Conservation (phyloP, 1,140 invertebrate species). For the Drosophila tsacasi region DNA sequence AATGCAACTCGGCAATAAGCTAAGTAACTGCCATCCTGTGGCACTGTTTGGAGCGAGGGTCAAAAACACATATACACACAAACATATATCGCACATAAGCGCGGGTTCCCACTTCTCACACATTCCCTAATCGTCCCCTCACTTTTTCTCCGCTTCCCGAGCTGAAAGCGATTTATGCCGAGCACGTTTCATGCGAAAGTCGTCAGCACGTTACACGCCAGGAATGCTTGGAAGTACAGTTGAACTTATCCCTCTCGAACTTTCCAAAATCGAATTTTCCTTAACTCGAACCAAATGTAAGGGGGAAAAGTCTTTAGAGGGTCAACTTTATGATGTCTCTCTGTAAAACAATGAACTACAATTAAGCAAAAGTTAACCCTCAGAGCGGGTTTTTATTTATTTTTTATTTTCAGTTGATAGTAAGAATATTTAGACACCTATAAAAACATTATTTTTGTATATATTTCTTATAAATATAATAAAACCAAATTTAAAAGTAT, state of each 20-base stretch:
- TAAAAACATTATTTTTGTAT: too few relatives aligned
- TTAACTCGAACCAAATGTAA: background rate
- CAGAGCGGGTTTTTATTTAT: background rate
- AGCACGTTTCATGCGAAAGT: constrained; percentile 70
- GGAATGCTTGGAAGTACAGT: constrained; percentile 39
- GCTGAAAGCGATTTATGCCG: constrained; percentile 57
- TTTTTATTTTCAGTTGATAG: background rate
- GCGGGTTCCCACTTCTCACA: constrained; percentile 7
- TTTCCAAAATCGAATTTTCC: constrained; percentile 7
- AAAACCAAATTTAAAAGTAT: background rate
- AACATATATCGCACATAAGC: constrained; percentile 27
- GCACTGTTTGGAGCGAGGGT: constrained; percentile 37
- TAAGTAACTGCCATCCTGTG: constrained; percentile 45
- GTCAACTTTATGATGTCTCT: background rate
- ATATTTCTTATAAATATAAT: too few relatives aligned
- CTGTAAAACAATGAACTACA: constrained; percentile 5
- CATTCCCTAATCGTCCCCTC: constrained; percentile 17
- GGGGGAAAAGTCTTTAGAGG: background rate
- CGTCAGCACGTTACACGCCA: constrained; percentile 63
- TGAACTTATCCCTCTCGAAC: constrained; percentile 6
- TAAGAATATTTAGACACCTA: background rate
- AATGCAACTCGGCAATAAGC: constrained; percentile 51
- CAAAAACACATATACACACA: constrained; percentile 27
- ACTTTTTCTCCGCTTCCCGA: constrained; percentile 2
- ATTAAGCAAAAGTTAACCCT: background rate